Evolutionary conservation across 2,113 vertebrate species (phyloP).

Genomic region (Cryptotis parvus): DNA sequence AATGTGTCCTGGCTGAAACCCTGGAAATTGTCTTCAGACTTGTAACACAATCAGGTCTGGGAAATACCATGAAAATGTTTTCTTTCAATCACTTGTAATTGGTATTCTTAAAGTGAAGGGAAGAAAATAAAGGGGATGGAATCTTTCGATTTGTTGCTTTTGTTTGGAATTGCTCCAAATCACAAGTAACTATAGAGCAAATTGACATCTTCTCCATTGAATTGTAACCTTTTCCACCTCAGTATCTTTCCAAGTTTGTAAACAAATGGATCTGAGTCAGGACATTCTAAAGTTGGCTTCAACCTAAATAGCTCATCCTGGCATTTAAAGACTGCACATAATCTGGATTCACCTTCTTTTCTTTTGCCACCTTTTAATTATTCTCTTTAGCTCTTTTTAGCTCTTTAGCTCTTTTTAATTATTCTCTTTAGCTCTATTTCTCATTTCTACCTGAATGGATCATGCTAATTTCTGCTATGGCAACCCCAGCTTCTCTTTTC

Average conservation of each 20-base stretch:
- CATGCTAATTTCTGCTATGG: not conserved
- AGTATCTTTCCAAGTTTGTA: conserved; percentile 61
- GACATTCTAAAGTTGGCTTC: conserved; percentile 46
- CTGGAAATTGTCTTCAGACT: conserved; percentile 61
- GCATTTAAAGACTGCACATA: not conserved
- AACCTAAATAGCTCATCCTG: conserved; percentile 35
- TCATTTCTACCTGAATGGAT: not conserved
- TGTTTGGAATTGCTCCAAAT: conserved; percentile 78
- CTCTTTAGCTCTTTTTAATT: not conserved
- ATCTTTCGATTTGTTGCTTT: conserved; percentile 73
- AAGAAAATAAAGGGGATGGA: conserved; percentile 70
- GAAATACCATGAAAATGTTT: conserved; percentile 72
- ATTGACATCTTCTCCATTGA: conserved; percentile 66
- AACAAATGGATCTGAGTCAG: conserved; percentile 65
- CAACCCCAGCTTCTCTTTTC: not conserved
- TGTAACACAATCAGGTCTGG: conserved; percentile 58
- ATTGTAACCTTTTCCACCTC: conserved; percentile 63
- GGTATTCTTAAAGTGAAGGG: conserved; percentile 64
- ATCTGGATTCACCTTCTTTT: not conserved
- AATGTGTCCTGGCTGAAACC: conserved; percentile 39
- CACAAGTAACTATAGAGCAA: conserved; percentile 64
- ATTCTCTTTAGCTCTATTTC: not conserved
- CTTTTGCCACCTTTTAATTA: not conserved
- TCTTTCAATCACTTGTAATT: conserved; percentile 75
- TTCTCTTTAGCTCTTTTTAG: not conserved